Percentiles rank a stretch among this genome's conserved stretches.
These are phyloP conservation scores for Mycalesis mineus DNA, from an alignment of 2,888 invertebrate species.

Conservation along the genomic window DNA sequence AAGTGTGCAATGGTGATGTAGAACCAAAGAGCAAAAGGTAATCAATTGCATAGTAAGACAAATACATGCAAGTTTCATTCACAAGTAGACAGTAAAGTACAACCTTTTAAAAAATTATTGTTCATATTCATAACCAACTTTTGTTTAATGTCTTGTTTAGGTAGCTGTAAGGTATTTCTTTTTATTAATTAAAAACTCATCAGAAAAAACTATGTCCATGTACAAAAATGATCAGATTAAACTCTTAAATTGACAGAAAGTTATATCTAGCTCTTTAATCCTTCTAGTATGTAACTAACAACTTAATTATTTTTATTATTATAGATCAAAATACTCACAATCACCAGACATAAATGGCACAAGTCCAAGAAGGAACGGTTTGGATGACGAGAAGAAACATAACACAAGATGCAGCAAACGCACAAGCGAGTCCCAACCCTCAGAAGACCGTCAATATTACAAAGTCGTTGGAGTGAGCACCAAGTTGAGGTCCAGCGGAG, in stretches of 20 bases:
- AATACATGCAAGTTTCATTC: neutral
- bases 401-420: conserved; percentile 59
- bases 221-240: too few relatives aligned
- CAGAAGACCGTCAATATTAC: conserved; percentile 78
- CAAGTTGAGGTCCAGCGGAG: conserved; percentile 81
- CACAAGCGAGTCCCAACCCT: conserved; percentile 39
- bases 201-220: too few relatives aligned
- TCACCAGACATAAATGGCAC: conserved; percentile 53
- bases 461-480: conserved; percentile 85
- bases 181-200: too few relatives aligned
- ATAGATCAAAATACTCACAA: conserved; percentile 45
- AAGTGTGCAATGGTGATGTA: conserved; percentile 60
- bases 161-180: too few relatives aligned
- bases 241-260: too few relatives aligned
- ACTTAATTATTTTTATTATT: neutral
- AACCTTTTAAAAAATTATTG: too few relatives aligned
- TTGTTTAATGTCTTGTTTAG: too few relatives aligned
- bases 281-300: too few relatives aligned
- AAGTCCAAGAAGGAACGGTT: conserved; percentile 55
- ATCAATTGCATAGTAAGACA: neutral
- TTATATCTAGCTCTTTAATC: too few relatives aligned
- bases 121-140: too few relatives aligned
- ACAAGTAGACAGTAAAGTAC: too few relatives aligned
- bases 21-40: conserved; percentile 45
- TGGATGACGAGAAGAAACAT: conserved; percentile 55